phyloP scores from a whole-genome alignment of 2,113 vertebrate species.

The Cheirogaleus medius region DNA sequence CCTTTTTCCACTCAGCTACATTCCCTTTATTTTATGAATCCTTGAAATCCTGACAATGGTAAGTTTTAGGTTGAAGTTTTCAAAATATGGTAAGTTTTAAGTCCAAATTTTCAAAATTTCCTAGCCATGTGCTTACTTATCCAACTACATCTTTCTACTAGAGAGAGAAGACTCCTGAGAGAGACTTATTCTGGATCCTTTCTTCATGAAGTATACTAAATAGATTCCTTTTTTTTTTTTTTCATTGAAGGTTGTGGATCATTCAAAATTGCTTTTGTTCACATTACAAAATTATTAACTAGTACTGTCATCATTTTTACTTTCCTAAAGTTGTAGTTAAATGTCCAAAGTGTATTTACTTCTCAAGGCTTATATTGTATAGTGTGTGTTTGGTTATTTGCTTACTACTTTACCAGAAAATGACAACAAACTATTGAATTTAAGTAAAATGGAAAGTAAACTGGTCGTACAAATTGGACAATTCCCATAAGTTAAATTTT shows the following conservation, averaged over 20 bases:
- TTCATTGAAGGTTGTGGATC: neutral
- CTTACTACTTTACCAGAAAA: neutral
- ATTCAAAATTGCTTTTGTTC: neutral
- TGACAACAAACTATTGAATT: neutral
- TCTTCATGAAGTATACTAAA: neutral
- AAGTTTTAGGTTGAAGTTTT: constrained; percentile 53
- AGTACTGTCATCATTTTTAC: neutral
- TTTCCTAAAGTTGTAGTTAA: neutral
- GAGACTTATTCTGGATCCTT: neutral
- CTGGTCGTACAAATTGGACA: neutral
- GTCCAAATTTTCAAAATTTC: constrained; percentile 53
- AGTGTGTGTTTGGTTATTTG: neutral
- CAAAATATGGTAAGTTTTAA: constrained; percentile 56
- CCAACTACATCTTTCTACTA: neutral
- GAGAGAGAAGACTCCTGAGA: neutral
- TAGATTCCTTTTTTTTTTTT: neutral
- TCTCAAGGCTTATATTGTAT: neutral
- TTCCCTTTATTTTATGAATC: constrained; percentile 81
- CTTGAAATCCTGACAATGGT: constrained; percentile 67
- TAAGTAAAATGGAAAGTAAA: neutral
- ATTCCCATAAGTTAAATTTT: no score
- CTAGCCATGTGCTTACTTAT: constrained; percentile 37
- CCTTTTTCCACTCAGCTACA: constrained; percentile 79
- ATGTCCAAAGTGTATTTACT: neutral
- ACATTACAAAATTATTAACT: neutral